Conservation (phyloP, 2,888 invertebrate genomes). For the Amblyjoppa fuscipennis region DNA sequence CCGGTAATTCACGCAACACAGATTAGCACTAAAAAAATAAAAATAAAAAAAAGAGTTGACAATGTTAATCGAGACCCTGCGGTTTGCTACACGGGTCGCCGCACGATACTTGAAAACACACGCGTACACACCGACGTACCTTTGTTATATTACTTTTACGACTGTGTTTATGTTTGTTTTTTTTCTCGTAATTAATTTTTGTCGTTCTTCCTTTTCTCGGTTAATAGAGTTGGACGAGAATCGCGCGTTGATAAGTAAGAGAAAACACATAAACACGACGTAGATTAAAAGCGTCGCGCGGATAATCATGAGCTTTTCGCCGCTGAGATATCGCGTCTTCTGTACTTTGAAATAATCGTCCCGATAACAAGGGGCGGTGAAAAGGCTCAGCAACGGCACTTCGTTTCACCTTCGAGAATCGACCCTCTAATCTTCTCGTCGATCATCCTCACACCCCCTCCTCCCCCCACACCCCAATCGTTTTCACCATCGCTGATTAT, state of each 20-base stretch:
- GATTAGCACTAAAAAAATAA: slow-evolving; percentile 12
- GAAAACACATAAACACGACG: slow-evolving; percentile 64
- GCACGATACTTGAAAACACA: neutral
- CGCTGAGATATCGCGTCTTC: slow-evolving; percentile 40
- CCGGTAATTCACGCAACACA: slow-evolving; percentile 25
- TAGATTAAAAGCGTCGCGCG: slow-evolving; percentile 52
- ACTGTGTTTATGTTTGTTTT: slow-evolving; percentile 13
- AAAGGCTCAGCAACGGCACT: slow-evolving; percentile 24
- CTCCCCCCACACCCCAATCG: slow-evolving; percentile 18
- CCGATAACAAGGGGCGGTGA: slow-evolving; percentile 19
- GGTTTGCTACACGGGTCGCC: neutral
- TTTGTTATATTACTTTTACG: slow-evolving; percentile 9
- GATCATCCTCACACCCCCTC: slow-evolving; percentile 33
- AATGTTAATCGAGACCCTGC: slow-evolving; percentile 33
- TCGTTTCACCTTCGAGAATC: slow-evolving; percentile 42
- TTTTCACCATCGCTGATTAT: slow-evolving; percentile 40
- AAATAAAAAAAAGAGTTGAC: slow-evolving; percentile 10
- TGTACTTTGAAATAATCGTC: slow-evolving; percentile 34
- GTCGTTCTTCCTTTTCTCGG: slow-evolving; percentile 6
- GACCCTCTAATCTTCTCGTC: slow-evolving; percentile 27
- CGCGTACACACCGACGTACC: slow-evolving; percentile 15
- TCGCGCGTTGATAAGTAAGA: slow-evolving; percentile 22
- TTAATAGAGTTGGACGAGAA: slow-evolving; percentile 3
- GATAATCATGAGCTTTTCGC: slow-evolving; percentile 57
- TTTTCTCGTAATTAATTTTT: slow-evolving; percentile 7